Conservation (phyloP, 2,113 vertebrate genomes). For the Eonycteris spelaea region DNA sequence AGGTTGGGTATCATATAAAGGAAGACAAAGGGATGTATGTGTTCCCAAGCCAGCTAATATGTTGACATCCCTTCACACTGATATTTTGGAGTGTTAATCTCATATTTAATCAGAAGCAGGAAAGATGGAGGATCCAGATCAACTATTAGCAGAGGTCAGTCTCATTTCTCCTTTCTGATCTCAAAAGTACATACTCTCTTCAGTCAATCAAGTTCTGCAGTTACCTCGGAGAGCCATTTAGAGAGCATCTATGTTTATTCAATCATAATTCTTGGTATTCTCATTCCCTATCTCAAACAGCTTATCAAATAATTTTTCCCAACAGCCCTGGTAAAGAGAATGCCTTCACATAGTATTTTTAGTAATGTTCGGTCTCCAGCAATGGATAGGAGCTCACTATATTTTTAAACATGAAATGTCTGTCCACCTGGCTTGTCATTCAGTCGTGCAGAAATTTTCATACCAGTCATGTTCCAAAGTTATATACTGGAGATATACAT, state of each 20-base stretch:
- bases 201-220: neutral
- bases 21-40: neutral
- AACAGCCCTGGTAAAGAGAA: neutral
- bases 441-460: neutral
- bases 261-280: neutral
- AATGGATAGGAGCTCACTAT: neutral
- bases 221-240: neutral
- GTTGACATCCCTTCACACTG: neutral
- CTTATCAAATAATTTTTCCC: neutral
- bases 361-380: neutral
- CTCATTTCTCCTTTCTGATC: neutral
- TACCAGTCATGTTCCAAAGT: neutral
- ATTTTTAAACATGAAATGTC: neutral
- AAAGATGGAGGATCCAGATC: neutral
- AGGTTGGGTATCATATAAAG: neutral
- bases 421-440: neutral
- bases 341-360: neutral
- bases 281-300: neutral
- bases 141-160: neutral
- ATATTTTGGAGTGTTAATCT: neutral
- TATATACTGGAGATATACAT: neutral
- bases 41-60: neutral
- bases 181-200: neutral
- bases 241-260: neutral
- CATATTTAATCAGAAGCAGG: neutral